Base-by-base conservation (phyloP, 2,888 invertebrate genomes). In the Aphidius colemani region DNA sequence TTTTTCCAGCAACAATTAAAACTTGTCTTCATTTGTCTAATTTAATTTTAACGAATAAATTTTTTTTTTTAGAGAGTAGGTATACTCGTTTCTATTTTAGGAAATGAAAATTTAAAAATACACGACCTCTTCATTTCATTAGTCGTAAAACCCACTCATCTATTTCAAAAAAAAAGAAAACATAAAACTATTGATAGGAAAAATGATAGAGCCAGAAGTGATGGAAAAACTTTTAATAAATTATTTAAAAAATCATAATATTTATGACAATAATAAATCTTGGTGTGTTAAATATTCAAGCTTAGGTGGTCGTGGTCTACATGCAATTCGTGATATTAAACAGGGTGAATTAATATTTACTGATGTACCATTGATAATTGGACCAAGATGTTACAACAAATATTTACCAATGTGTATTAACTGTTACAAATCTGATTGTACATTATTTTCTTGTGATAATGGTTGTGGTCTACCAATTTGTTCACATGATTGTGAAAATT, bases 401-500 rank as follows among this genome's bases (percentile, higher is more conserved):
- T 82, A 83, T 46, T 79, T 85, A 13, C 85, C 86, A 63, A 85
- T 88, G 74, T 92, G 92, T 79, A 86, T 88, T 1, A 86, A 85
- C 70, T 93, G 92, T 75, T 87, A 86, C 71, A 86, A 85, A 70
- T 79, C 81, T 63, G 71, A 70, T 6, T 78, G 78, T 63, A 71
- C 75, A 5, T 71, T 82, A 2, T 77, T 76, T 78, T 86, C 75
- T 53, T 93, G 93, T 76, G 81, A 85, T 50, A 85, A 84, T 49
- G 85, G 85, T 57, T 93, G 93, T 77, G 87, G 89, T 4, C 84
- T 92, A 71, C 88, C 89, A 13, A 83, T 94, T 49, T 94, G 94
- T 79, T 87, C 88, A 8, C 82, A 83, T 61, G 76, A 82, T 65
- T 93, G 93, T 80, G 85, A 88, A 76, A 85, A 86, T 70, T 85